Conservation (phyloP, 30 jellyfish, hydroid and myxozoan genomes). For the Hydractinia echinata region DNA sequence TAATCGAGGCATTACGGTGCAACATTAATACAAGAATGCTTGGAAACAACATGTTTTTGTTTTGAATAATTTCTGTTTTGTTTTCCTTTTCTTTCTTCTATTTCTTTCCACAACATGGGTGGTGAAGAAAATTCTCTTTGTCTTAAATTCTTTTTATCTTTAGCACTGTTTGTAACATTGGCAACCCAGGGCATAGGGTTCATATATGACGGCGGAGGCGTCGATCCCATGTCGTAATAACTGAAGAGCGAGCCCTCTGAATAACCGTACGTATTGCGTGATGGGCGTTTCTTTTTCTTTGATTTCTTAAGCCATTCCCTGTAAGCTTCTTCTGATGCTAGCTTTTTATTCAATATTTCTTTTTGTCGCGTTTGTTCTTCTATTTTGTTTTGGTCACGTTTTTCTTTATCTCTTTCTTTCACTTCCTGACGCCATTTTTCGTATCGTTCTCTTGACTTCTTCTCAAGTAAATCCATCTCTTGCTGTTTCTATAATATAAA, state of each 20-base stretch:
- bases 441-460: conserved; percentile 26
- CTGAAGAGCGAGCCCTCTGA: background rate
- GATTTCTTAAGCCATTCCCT: conserved; percentile 37
- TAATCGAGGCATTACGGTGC: background rate
- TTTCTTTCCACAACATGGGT: conserved; percentile 63
- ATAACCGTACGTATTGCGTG: background rate
- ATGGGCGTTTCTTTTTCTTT: background rate
- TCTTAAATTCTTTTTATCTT: background rate
- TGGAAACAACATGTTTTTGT: background rate
- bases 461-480: conserved; percentile 29
- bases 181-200: conserved; percentile 71
- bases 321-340: conserved; percentile 31
- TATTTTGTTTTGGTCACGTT: conserved; percentile 2
- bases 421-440: conserved; percentile 40
- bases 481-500: conserved; percentile 35
- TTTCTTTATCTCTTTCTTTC: conserved; percentile 28
- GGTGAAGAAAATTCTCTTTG: conserved; percentile 45
- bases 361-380: background rate
- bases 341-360: conserved; percentile 19
- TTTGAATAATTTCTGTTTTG: background rate
- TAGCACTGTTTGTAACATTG: background rate
- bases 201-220: conserved; percentile 49
- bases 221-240: conserved; percentile 5
- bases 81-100: conserved; percentile 28
- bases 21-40: background rate